Percentiles rank a stretch among this genome's conserved stretches.
Evolutionary conservation across 2,888 invertebrate genomes (phyloP).

Genomic region (Agonopterix heracliana): DNA sequence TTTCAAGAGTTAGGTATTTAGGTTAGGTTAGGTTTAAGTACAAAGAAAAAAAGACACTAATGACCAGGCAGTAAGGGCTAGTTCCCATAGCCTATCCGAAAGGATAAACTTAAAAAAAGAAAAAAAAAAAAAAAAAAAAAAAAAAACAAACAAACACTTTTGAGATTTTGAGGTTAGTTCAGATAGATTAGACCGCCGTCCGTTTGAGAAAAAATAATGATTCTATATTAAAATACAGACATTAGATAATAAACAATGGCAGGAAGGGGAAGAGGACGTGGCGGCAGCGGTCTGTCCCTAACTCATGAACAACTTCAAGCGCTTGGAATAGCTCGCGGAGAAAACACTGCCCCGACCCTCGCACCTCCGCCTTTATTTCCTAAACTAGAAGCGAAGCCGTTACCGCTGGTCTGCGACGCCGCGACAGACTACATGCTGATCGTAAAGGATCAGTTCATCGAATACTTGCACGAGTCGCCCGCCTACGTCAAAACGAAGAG

Average conservation of each 20-base stretch:
- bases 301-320: slow-evolving; percentile 76
- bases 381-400: slow-evolving; percentile 74
- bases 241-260: slow-evolving; percentile 34
- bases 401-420: slow-evolving; percentile 67
- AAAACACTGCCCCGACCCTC: slow-evolving; percentile 67
- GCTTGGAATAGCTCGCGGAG: slow-evolving; percentile 73
- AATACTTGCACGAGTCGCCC: slow-evolving; percentile 81
- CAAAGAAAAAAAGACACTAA: too few species aligned
- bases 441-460: slow-evolving; percentile 83
- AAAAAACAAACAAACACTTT: slow-evolving; percentile 5
- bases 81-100: too few species aligned
- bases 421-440: slow-evolving; percentile 82
- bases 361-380: slow-evolving; percentile 78
- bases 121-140: slow-evolving; percentile 7
- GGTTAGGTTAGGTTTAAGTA: too few species aligned
- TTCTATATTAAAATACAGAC: too few species aligned
- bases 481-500: slow-evolving; percentile 73
- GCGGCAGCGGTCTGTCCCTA: slow-evolving; percentile 58
- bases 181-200: neutral
- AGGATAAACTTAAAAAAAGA: too few species aligned
- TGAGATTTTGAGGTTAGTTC: neutral
- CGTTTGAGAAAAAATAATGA: neutral
- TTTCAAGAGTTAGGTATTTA: too few species aligned
- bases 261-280: slow-evolving; percentile 70
- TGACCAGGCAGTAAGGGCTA: too few species aligned